Conservation (phyloP, 2,113 vertebrate genomes). For the Hippolais icterina region DNA sequence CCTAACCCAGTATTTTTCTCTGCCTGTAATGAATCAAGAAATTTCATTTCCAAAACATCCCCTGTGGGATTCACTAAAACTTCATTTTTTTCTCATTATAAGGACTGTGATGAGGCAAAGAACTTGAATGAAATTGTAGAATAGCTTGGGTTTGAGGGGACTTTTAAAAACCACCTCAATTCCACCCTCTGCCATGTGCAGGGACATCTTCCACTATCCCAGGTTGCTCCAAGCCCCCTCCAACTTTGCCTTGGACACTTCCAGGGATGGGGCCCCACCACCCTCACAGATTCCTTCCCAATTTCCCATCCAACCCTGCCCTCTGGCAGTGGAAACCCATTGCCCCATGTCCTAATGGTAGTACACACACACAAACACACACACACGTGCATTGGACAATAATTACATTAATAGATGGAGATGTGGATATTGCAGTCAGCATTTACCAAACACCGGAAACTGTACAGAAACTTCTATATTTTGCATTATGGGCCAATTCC, state of each 20-base stretch:
- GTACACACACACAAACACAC: background rate
- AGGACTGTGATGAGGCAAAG: background rate
- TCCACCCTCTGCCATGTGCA: background rate
- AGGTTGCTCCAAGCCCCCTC: fast-evolving
- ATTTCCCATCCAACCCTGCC: background rate
- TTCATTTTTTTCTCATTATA: background rate
- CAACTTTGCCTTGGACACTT: background rate
- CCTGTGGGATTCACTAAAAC: background rate
- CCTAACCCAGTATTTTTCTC: background rate
- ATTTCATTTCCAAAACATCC: background rate
- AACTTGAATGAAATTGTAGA: background rate
- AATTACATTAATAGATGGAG: background rate
- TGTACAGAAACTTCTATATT: background rate
- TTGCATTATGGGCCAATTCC: background rate
- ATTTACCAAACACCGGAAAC: background rate
- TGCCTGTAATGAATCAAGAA: background rate
- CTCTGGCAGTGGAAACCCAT: background rate
- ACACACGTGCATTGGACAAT: background rate
- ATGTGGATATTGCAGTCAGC: background rate
- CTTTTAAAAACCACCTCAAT: background rate
- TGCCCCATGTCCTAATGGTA: background rate
- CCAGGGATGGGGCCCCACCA: background rate
- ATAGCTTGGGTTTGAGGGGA: background rate
- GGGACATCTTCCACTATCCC: background rate
- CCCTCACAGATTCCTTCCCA: background rate